Evolutionary conservation across 2,888 invertebrate genomes (phyloP), one percentile per base, ranked within the genome.

Genomic region (Sturmia bella): DNA sequence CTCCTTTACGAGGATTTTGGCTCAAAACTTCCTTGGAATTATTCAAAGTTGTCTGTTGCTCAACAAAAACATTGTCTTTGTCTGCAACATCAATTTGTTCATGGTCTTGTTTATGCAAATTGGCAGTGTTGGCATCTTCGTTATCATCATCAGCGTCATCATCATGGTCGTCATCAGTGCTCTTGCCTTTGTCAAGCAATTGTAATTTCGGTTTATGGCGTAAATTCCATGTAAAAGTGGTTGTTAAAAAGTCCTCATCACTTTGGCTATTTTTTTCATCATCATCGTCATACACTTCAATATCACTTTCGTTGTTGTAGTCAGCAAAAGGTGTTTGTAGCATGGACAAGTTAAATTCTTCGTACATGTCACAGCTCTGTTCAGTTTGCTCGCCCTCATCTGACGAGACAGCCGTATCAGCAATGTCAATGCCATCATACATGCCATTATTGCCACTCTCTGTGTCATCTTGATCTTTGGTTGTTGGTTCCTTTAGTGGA

Each of bases 161-260:
- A 15, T 13, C 21, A 24, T 52, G 32, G 24, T 41, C 45, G 6
- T 27, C 27, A 27, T 27, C 27, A 27, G 3, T 6, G 27, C 6
- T 27, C 27, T 32, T 32, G 32, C 68, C 52, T 41, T 6, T 19
- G 45, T 83, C 87, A 83, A 85, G 88, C 61, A 87, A 79, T 45
- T 85, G 85, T 59, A 89, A 80, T 83, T 89, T 88, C 15, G 90
- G 88, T 61, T 88, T 86, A 85, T 89, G 88, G 63, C 87, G 85
- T 73, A 88, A 85, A 85, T 88, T 89, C 90, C 90, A 90, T 11
- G 90, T 90, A 59, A 89, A 90, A 74, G 87, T 88, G 81, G 89
- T 88, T 84, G 85, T 89, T 59, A 89, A 85, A 81, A 89, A 89
- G 59, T 89, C 89, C 17, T 87, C 86, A 61, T 87, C 87, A 19